Conservation (phyloP, 1,140 invertebrate genomes). For the Glomeris maerens region DNA sequence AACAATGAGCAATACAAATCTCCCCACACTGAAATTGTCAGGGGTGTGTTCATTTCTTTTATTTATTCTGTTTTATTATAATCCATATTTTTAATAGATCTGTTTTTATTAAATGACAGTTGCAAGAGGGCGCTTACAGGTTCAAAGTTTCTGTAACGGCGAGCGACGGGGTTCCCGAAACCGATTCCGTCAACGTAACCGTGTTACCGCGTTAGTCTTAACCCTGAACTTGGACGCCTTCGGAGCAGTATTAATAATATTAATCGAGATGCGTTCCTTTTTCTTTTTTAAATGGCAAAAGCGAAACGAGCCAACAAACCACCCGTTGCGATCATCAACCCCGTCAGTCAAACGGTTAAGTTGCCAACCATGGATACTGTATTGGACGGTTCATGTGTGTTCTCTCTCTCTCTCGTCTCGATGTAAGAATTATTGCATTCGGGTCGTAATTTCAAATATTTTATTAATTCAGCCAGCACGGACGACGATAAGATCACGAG, state of each 20-base stretch:
- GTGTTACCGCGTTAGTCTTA: slow-evolving; percentile 57
- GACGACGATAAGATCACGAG: slow-evolving; percentile 70
- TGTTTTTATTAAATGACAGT: slow-evolving; percentile 21
- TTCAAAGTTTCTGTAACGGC: slow-evolving; percentile 78
- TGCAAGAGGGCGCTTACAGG: slow-evolving; percentile 62
- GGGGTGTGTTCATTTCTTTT: slow-evolving; percentile 22
- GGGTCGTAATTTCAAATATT: slow-evolving; percentile 1
- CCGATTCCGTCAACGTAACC: slow-evolving; percentile 78
- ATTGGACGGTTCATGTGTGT: slow-evolving; percentile 58
- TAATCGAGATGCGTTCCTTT: slow-evolving; percentile 4
- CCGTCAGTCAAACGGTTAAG: slow-evolving; percentile 66
- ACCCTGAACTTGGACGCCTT: too few relatives aligned
- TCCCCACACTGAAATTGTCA: slow-evolving; percentile 35
- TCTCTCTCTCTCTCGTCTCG: too few relatives aligned
- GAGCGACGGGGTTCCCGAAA: slow-evolving; percentile 54
- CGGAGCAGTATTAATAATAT: neutral
- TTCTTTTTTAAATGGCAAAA: slow-evolving; percentile 22
- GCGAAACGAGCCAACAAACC: slow-evolving; percentile 70
- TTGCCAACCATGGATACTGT: slow-evolving; percentile 76
- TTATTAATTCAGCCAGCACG: slow-evolving; percentile 36
- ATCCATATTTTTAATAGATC: neutral
- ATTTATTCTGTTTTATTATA: neutral
- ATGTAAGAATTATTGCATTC: too few relatives aligned
- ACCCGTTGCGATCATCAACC: slow-evolving; percentile 71
- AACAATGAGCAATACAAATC: slow-evolving; percentile 74